Evolutionary conservation across 2,888 invertebrate genomes (phyloP), one percentile per base, ranked within the genome.

Genomic region (Meteorus cinctellus): DNA sequence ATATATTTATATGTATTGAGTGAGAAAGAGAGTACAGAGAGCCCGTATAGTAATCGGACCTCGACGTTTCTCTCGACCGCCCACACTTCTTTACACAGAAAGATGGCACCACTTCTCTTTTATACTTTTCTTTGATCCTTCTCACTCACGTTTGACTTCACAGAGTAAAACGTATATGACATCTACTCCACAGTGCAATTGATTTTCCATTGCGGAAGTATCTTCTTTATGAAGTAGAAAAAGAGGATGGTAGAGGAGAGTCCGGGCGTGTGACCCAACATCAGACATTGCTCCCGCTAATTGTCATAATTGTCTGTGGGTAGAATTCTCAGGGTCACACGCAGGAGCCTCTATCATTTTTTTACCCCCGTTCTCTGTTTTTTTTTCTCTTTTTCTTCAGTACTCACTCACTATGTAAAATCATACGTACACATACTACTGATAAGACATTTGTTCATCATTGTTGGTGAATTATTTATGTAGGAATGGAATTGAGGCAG

Each of bases 21-120:
- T 60, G 59, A 74, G 31, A 48, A n/a, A 65, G 41, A 76, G 45
- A 59, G 83, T 55, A 55, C 19, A 48, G n/a, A 16, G n/a, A 48
- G 84, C 84, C 84, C 83, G 82, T 81, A 48, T 48, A 85, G 84
- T 86, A 85, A 86, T 85, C 86, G 85, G 84, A 86, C 81, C 74
- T 70, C 68, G 60, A 41, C 45, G 29, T 24, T 29, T 62, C 34
- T 65, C 31, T 65, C 34, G 65, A 69, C 69, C 69, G 69, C 69
- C 69, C 69, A 70, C 69, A 70, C 55, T 36, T 24, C 59, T 55
- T 66, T 41, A 24, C 55, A 19, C 19, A 55, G 19, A 55, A 29
- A 62, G 16, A 62, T 31, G 36, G 24, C 10, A 31, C 48, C 72
- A 65, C 36, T 29, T 65, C 14, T 19, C 29, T 71, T 34, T 60